A percentile compares a stretch with the other conserved stretches of the same genome.
phyloP scores from a whole-genome alignment of 2,888 invertebrate species.

The Stramonita haemastoma region DNA sequence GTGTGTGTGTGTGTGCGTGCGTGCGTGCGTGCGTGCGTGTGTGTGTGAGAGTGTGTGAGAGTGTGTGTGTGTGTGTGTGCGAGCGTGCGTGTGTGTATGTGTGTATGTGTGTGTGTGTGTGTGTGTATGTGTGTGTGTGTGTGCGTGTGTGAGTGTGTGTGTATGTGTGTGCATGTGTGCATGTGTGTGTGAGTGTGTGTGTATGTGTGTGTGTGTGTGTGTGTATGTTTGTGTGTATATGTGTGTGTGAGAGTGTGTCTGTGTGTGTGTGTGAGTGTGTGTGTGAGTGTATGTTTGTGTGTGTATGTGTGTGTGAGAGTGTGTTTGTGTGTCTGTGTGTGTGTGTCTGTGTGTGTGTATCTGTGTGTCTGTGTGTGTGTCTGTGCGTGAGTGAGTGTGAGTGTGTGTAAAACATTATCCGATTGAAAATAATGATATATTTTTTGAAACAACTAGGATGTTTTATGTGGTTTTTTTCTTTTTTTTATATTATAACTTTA shows the following conservation, averaged over 20 bases:
- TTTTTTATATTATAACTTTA: too few relatives aligned
- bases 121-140: conserved; percentile 8
- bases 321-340: too few relatives aligned
- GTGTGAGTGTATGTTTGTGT: too few relatives aligned
- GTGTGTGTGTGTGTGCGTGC: background rate
- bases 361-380: too few relatives aligned
- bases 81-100: conserved; percentile 5
- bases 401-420: too few relatives aligned
- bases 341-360: too few relatives aligned
- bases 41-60: background rate
- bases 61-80: background rate
- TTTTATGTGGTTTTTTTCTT: too few relatives aligned
- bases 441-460: too few relatives aligned
- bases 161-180: background rate
- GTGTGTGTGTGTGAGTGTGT: conserved; percentile 6
- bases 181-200: background rate
- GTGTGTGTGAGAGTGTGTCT: background rate
- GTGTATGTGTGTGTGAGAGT: too few relatives aligned
- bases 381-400: too few relatives aligned
- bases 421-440: too few relatives aligned
- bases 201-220: background rate
- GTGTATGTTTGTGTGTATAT: background rate
- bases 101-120: conserved; percentile 3
- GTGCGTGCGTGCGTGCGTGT: background rate
- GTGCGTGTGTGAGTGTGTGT: background rate